Conservation (phyloP, 2,113 vertebrate genomes). For the Laticauda laticaudata region DNA sequence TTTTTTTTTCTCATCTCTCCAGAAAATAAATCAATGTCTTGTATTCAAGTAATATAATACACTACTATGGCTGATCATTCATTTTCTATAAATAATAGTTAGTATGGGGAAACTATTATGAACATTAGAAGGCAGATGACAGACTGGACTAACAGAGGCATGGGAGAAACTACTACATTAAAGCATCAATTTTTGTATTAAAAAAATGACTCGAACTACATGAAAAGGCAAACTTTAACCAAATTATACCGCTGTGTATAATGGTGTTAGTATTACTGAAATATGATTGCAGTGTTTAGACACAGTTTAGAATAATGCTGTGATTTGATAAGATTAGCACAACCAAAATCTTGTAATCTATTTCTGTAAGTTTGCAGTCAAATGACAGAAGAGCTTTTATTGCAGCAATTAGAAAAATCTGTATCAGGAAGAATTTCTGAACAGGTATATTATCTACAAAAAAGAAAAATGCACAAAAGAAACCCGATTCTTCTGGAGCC, state of each 20-base stretch:
- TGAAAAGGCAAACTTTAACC: background rate
- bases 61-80: background rate
- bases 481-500: background rate
- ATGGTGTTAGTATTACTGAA: background rate
- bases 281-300: background rate
- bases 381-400: background rate
- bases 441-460: background rate
- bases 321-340: constrained; percentile 1
- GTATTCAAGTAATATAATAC: background rate
- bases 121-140: background rate
- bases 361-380: background rate
- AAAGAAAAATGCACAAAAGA: background rate
- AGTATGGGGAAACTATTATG: background rate
- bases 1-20: background rate
- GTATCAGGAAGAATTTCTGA: constrained; percentile 1
- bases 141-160: background rate
- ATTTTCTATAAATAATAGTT: background rate
- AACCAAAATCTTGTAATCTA: background rate
- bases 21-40: background rate
- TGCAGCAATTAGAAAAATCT: background rate
- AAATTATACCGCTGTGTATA: background rate
- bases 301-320: background rate
- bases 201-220: background rate
- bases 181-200: background rate
- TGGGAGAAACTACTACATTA: background rate